A percentile compares a stretch with the other conserved stretches of the same genome.
phyloP scores from a whole-genome alignment of 2,113 vertebrate genomes.

The Ciconia stormi region DNA sequence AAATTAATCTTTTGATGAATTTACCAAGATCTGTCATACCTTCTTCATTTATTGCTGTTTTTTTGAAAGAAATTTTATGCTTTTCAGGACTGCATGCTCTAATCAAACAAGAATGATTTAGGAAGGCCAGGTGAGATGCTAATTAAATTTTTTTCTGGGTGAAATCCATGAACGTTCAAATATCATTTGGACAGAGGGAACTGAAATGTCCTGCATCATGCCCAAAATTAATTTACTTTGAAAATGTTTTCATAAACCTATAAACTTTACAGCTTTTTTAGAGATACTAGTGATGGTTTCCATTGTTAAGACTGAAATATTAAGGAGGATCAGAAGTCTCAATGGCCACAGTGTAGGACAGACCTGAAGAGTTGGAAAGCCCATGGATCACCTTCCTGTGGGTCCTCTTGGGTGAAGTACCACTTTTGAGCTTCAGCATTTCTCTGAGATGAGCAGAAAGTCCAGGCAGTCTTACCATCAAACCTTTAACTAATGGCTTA shows the following conservation, averaged over 20 bases:
- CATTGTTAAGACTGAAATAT: background rate
- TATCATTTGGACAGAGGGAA: background rate
- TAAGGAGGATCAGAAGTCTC: background rate
- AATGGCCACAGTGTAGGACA: background rate
- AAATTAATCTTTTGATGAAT: background rate
- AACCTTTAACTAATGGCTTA: background rate
- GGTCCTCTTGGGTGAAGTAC: background rate
- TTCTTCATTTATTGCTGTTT: background rate
- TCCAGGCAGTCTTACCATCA: background rate
- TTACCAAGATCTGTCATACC: background rate
- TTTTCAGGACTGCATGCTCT: background rate
- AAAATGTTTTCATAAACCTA: background rate
- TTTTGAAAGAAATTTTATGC: background rate
- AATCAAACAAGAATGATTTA: background rate
- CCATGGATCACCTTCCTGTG: background rate
- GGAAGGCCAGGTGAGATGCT: background rate
- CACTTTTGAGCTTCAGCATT: background rate
- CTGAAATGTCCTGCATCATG: background rate
- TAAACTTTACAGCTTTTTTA: background rate
- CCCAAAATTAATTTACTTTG: background rate
- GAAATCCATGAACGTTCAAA: background rate
- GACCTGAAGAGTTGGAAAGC: background rate
- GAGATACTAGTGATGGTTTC: background rate
- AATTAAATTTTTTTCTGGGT: background rate
- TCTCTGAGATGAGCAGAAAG: background rate